Base-by-base conservation (phyloP, 2,888 invertebrate species). In the Stegophylla sp. region DNA sequence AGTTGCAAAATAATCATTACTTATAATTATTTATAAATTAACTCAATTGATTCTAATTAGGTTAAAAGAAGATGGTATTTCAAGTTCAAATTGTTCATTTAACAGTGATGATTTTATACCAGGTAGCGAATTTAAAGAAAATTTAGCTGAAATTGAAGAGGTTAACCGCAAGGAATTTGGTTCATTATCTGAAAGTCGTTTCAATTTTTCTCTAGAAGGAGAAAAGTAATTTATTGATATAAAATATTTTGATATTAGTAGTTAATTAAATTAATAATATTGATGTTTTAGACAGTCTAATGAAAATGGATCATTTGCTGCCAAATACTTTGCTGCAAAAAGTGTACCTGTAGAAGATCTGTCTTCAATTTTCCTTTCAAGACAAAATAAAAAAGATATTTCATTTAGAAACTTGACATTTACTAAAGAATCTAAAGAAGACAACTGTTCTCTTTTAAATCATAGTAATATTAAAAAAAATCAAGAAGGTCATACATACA, bases 281-380 rank as follows among this genome's bases (percentile, higher is more conserved):
- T 66, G 1, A 53, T 53, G 5, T 48, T 79, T n/a, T 71, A 79
- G 79, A n/a, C 79, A 79, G 20, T 71, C 79, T 1, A n/a, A 61
- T 51, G 69, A 61, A 48, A 71, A 79, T 41, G 61, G 23, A 41
- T 79, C 79, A 26, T 79, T 61, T 61, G 59, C 67, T 17, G 67
- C 77, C 20, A 79, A 79, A 51, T 79, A 79, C 10, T 79, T 79
- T 71, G 79, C 79, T 61, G 34, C 79, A n/a, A 79, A 79, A 79
- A 69, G 79, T 79, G 34, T 69, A 10, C 77, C 77, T 2, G 43
- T 77, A 10, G 79, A 79, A 79, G 79, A 79, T 7, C 45, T 79
- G 13, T 79, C 79, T 34, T 17, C 41, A 69, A 61, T 79, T 48
- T 79, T 79, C 63, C 61, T 71, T 34, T 61, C 20, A 17, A 61